Percentiles rank a stretch among this genome's conserved stretches.
phyloP scores from a whole-genome alignment of 2,888 invertebrate genomes.

The Proisotoma minuta region DNA sequence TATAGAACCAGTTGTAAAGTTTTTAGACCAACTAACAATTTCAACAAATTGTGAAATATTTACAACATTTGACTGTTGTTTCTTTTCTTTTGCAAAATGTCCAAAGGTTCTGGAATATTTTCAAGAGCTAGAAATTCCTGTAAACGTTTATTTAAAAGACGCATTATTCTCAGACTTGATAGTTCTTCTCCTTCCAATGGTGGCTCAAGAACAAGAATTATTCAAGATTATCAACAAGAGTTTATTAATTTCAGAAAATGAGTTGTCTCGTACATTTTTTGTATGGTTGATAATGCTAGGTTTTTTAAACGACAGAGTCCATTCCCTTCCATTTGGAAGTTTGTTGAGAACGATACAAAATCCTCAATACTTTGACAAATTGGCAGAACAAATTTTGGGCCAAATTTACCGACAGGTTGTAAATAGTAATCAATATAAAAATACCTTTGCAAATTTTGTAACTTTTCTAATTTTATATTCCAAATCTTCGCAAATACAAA shows the following conservation, averaged over 20 bases:
- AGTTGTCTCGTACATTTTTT: slow-evolving; percentile 21
- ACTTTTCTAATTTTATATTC: slow-evolving; percentile 29
- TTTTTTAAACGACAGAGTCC: slow-evolving; percentile 16
- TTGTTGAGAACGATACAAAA: slow-evolving; percentile 26
- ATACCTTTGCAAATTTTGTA: slow-evolving; percentile 29
- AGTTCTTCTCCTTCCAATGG: slow-evolving; percentile 27
- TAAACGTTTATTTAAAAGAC: slow-evolving; percentile 22
- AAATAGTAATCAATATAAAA: background rate
- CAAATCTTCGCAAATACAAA: slow-evolving; percentile 21
- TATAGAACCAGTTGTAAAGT: background rate
- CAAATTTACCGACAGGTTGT: slow-evolving; percentile 30
- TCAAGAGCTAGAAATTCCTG: slow-evolving; percentile 20
- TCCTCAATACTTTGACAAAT: slow-evolving; percentile 23
- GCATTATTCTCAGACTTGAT: slow-evolving; percentile 30
- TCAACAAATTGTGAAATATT: slow-evolving; percentile 1
- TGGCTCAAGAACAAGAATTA: background rate
- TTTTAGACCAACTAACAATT: background rate
- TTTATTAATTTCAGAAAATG: slow-evolving; percentile 16
- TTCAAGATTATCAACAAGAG: slow-evolving; percentile 7
- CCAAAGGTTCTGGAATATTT: slow-evolving; percentile 29
- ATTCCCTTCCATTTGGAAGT: slow-evolving; percentile 17
- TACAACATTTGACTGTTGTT: slow-evolving; percentile 5
- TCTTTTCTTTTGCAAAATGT: slow-evolving; percentile 14
- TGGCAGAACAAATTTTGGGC: slow-evolving; percentile 32
- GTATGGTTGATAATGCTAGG: slow-evolving; percentile 27